phyloP scores from a whole-genome alignment of 2,797 vertebrate genomes.

The Sphenodon punctatus region DNA sequence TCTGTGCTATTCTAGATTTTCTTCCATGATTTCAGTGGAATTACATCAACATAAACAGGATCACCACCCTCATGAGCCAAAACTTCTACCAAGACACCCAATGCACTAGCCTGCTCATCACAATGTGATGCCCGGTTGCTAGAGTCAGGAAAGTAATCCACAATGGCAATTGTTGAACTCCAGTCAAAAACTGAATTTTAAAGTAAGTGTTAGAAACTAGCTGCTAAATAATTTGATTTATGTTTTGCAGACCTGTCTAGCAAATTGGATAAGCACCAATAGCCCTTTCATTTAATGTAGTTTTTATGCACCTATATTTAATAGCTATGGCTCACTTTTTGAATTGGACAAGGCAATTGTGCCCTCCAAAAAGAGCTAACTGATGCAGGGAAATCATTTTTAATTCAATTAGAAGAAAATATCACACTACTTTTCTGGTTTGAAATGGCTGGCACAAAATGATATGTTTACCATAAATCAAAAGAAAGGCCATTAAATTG shows the following conservation, averaged over 20 bases:
- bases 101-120: too few species aligned
- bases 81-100: too few species aligned
- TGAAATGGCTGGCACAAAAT: background rate
- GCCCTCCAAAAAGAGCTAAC: background rate
- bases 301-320: background rate
- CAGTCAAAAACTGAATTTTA: background rate
- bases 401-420: background rate
- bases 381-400: background rate
- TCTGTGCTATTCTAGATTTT: background rate
- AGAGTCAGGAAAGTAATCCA: background rate
- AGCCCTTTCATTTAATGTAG: background rate
- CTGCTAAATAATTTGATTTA: background rate
- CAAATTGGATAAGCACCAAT: background rate
- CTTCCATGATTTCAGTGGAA: background rate
- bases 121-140: background rate
- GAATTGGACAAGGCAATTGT: background rate
- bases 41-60: background rate
- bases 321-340: background rate
- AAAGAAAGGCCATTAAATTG: background rate
- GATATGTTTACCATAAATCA: background rate
- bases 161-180: rapidly evolving
- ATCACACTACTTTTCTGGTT: background rate
- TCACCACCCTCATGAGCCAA: rapidly evolving
- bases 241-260: background rate
- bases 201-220: too few species aligned